Evolutionary conservation across 2,888 invertebrate genomes (phyloP).

Genomic region (Prionchulus punctatus): DNA sequence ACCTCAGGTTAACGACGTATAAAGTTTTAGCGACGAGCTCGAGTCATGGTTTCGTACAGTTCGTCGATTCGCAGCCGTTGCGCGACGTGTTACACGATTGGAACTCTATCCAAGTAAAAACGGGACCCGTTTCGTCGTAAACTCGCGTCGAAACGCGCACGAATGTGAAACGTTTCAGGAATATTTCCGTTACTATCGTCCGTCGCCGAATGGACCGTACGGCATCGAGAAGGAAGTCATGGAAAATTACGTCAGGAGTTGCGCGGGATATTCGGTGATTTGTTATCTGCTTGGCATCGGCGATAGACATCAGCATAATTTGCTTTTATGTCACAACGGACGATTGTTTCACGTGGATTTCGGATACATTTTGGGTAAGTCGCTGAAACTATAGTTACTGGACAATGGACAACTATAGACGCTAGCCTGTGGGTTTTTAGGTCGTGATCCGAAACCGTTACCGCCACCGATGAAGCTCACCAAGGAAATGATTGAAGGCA

Average conservation of each 20-base stretch:
- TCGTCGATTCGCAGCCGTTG: slow-evolving; percentile 61
- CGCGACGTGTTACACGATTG: slow-evolving; percentile 17
- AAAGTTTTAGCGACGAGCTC: slow-evolving; percentile 84
- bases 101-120: slow-evolving; percentile 11
- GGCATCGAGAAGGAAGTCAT: slow-evolving; percentile 83
- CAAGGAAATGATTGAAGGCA: slow-evolving; percentile 93
- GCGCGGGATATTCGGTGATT: slow-evolving; percentile 87
- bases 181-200: slow-evolving; percentile 75
- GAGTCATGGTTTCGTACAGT: slow-evolving; percentile 89
- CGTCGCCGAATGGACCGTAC: slow-evolving; percentile 67
- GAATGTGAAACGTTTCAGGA: slow-evolving; percentile 45
- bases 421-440: slow-evolving; percentile 2
- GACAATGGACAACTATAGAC: too few relatives aligned
- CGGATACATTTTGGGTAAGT: slow-evolving; percentile 67
- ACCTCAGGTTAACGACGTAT: slow-evolving; percentile 87
- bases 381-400: too few relatives aligned
- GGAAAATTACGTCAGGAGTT: slow-evolving; percentile 70
- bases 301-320: slow-evolving; percentile 90
- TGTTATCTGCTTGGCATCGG: slow-evolving; percentile 93
- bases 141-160: background rate
- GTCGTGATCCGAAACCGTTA: slow-evolving; percentile 91
- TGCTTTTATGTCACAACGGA: slow-evolving; percentile 72
- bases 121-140: too few relatives aligned
- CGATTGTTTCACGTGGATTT: slow-evolving; percentile 90
- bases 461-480: slow-evolving; percentile 98